These are phyloP conservation scores for Drosophila ironensis DNA, from an alignment of 1,140 invertebrate species.

Conservation along the genomic window DNA sequence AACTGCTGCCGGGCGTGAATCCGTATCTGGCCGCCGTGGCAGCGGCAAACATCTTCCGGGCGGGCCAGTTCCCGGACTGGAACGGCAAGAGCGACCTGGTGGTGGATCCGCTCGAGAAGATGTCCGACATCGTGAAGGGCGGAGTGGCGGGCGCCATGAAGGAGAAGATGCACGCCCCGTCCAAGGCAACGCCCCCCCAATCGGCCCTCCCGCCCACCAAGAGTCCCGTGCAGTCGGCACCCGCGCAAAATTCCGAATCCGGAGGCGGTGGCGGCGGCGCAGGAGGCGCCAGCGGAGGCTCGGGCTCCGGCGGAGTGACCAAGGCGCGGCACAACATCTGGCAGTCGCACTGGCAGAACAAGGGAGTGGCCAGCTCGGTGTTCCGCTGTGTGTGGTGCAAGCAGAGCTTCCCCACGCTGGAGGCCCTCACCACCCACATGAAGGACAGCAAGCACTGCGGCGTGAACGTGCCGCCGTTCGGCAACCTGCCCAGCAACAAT, in stretches of 20 bases:
- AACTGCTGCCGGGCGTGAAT: constrained; percentile 87
- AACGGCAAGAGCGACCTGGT: constrained; percentile 91
- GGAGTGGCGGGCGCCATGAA: constrained; percentile 24
- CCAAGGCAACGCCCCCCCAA: constrained; percentile 39
- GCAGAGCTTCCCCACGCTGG: constrained; percentile 94
- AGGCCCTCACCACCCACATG: constrained; percentile 96
- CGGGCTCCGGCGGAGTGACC: constrained; percentile 82
- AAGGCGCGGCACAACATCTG: constrained; percentile 90
- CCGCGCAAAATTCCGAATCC: constrained; percentile 30
- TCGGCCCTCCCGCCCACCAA: constrained; percentile 39
- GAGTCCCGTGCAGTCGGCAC: constrained; percentile 40
- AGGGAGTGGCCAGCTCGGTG: constrained; percentile 95
- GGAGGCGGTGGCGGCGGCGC: no score
- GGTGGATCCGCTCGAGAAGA: constrained; percentile 93
- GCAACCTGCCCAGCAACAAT: constrained; percentile 72
- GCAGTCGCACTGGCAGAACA: constrained; percentile 97
- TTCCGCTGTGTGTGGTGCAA: constrained; percentile 98
- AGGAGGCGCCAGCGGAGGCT: no score
- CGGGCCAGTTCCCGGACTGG: constrained; percentile 87
- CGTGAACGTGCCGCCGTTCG: constrained; percentile 87
- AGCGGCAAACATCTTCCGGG: constrained; percentile 89
- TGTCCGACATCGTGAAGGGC: constrained; percentile 88
- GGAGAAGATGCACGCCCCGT: constrained; percentile 81
- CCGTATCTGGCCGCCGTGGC: constrained; percentile 91
- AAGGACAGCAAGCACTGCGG: constrained; percentile 96